A percentile compares a stretch with the other conserved stretches of the same genome.
phyloP scores from a whole-genome alignment of 2,888 invertebrate species.

The Acrobasis suavella region DNA sequence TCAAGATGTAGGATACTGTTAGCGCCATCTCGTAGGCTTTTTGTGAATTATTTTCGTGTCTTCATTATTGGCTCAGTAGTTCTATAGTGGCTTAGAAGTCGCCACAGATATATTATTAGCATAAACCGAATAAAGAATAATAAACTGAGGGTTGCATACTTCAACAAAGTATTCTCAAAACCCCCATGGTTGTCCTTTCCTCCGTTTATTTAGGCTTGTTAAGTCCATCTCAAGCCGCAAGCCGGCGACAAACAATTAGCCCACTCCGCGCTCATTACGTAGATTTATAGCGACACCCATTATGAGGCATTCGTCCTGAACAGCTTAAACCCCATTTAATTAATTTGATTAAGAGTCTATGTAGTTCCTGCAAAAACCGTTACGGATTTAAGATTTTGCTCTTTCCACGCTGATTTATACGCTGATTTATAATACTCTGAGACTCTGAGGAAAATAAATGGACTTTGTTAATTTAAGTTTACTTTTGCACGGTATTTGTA shows the following conservation, averaged over 20 bases:
- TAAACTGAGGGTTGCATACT: no score
- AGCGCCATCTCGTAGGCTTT: no score
- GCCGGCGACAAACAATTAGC: constrained; percentile 32
- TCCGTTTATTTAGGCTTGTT: constrained; percentile 27
- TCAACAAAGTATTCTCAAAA: no score
- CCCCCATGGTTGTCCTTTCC: no score
- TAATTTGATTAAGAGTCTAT: constrained; percentile 19
- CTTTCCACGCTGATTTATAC: constrained; percentile 6
- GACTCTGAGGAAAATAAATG: background rate
- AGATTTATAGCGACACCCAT: constrained; percentile 21
- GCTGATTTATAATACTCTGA: no score
- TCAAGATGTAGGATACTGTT: no score
- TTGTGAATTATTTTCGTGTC: no score
- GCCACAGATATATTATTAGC: no score
- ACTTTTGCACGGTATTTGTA: background rate
- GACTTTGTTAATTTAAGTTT: constrained; percentile 3
- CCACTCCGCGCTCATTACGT: constrained; percentile 16
- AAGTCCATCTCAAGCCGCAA: constrained; percentile 28
- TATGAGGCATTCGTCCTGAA: constrained; percentile 20
- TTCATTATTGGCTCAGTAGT: no score
- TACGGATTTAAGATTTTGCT: constrained; percentile 16
- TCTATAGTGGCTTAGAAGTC: no score
- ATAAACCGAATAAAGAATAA: no score
- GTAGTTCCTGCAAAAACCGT: constrained; percentile 8
- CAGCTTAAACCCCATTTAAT: constrained; percentile 17